These are phyloP conservation scores for Phania funesta DNA, from an alignment of 2,888 invertebrate genomes.

Conservation along the genomic window DNA sequence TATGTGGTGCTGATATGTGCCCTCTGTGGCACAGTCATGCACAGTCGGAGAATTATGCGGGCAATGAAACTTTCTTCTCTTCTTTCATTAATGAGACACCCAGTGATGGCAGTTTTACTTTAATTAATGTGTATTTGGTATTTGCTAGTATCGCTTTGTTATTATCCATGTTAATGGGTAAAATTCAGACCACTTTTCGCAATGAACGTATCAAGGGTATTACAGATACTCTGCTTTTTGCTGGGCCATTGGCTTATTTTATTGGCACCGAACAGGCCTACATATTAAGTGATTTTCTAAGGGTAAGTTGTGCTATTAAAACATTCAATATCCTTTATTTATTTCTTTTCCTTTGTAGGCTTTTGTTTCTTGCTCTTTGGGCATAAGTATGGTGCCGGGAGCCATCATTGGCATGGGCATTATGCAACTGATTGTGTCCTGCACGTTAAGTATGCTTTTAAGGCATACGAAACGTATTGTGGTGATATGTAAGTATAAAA, in stretches of 20 bases:
- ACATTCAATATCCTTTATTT: background rate
- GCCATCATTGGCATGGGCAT: slow-evolving; percentile 88
- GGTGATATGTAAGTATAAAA: slow-evolving; percentile 83
- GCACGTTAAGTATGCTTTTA: slow-evolving; percentile 89
- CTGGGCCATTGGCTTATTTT: slow-evolving; percentile 88
- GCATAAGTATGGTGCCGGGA: slow-evolving; percentile 87
- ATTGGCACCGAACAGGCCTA: slow-evolving; percentile 92
- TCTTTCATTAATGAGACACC: slow-evolving; percentile 75
- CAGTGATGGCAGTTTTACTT: slow-evolving; percentile 73
- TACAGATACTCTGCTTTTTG: slow-evolving; percentile 83
- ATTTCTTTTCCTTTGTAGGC: slow-evolving; percentile 82
- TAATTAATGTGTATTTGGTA: slow-evolving; percentile 78
- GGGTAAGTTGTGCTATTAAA: slow-evolving; percentile 81
- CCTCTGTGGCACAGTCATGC: slow-evolving; percentile 77
- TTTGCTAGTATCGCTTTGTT: slow-evolving; percentile 81
- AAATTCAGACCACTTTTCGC: slow-evolving; percentile 76
- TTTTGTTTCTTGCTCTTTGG: slow-evolving; percentile 90
- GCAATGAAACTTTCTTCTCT: slow-evolving; percentile 72
- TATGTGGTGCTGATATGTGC: slow-evolving; percentile 84
- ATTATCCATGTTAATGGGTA: slow-evolving; percentile 81
- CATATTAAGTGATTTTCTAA: slow-evolving; percentile 90
- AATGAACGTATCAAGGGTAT: slow-evolving; percentile 82
- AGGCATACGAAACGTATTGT: slow-evolving; percentile 87
- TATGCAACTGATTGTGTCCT: slow-evolving; percentile 88
- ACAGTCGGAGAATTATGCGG: slow-evolving; percentile 27